phyloP scores from a whole-genome alignment of 2,888 invertebrate genomes.

The Cynaeus angustus region DNA sequence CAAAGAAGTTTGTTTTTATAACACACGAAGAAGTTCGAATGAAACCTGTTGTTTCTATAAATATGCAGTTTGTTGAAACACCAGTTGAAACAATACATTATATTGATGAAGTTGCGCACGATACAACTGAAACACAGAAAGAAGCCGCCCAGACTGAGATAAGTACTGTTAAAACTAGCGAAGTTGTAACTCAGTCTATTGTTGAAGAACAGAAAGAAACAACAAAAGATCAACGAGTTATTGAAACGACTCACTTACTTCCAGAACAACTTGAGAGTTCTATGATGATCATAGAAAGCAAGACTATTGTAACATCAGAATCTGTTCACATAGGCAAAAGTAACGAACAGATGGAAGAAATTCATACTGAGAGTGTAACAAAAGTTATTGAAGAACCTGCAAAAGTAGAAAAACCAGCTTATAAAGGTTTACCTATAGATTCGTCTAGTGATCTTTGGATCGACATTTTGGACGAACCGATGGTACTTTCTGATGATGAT shows the following conservation, averaged over 20 bases:
- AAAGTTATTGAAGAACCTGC: neutral
- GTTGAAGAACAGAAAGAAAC: neutral
- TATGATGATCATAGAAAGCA: too few relatives aligned
- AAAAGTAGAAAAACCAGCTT: slow-evolving; percentile 33
- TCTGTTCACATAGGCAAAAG: too few relatives aligned
- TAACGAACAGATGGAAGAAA: too few relatives aligned
- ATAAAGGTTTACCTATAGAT: slow-evolving; percentile 57
- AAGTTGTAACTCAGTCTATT: neutral
- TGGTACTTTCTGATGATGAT: slow-evolving; percentile 57
- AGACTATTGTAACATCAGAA: too few relatives aligned
- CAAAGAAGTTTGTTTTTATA: slow-evolving; percentile 77
- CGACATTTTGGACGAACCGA: slow-evolving; percentile 61
- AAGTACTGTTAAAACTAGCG: neutral
- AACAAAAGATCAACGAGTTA: neutral
- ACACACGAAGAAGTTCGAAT: slow-evolving; percentile 83
- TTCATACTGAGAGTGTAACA: neutral
- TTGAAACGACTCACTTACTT: neutral
- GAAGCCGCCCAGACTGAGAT: neutral
- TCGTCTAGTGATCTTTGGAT: slow-evolving; percentile 54
- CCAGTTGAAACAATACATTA: slow-evolving; percentile 53
- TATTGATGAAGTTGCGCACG: slow-evolving; percentile 46
- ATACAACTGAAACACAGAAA: slow-evolving; percentile 4
- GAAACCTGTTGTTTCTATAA: slow-evolving; percentile 78
- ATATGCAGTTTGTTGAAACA: slow-evolving; percentile 75
- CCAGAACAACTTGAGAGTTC: neutral